These are phyloP conservation scores for Desmophyllum pertusum DNA, from an alignment of 92 coral and sea anemone species.

Conservation along the genomic window DNA sequence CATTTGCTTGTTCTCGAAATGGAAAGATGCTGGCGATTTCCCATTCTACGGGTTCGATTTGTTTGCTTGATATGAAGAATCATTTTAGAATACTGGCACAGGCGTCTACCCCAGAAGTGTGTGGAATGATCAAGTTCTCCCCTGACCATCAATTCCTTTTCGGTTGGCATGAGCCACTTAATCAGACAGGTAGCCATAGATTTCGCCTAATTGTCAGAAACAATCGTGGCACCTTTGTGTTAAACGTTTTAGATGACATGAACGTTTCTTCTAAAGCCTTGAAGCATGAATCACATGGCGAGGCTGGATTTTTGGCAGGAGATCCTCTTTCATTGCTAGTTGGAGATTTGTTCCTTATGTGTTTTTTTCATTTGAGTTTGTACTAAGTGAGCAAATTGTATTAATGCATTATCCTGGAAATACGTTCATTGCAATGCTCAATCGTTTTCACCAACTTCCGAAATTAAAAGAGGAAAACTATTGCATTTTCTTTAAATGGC, in stretches of 20 bases:
- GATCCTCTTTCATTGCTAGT: not conserved
- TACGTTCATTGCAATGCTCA: not conserved
- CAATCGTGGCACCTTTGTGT: not conserved
- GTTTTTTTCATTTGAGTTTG: not conserved
- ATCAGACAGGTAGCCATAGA: too few relatives aligned
- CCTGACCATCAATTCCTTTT: not conserved
- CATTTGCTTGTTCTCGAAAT: constrained; percentile 28
- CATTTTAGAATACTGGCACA: not conserved
- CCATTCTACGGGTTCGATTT: constrained; percentile 6
- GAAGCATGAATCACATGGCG: not conserved
- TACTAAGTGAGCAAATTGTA: not conserved
- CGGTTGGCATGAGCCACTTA: not conserved
- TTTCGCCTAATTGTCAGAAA: too few relatives aligned
- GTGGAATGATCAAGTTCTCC: constrained; percentile 1
- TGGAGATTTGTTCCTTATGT: not conserved
- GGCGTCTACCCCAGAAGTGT: not conserved
- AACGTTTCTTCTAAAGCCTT: not conserved
- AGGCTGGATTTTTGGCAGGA: constrained; percentile 4
- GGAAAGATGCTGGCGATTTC: constrained; percentile 31
- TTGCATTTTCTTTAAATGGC: constrained; percentile 12
- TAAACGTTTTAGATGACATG: too few relatives aligned
- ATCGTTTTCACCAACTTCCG: not conserved
- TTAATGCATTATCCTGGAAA: not conserved
- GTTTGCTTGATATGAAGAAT: not conserved
- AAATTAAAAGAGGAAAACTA: too few relatives aligned